phyloP scores from a whole-genome alignment of 2,797 vertebrate genomes.

The Sebastes minor region DNA sequence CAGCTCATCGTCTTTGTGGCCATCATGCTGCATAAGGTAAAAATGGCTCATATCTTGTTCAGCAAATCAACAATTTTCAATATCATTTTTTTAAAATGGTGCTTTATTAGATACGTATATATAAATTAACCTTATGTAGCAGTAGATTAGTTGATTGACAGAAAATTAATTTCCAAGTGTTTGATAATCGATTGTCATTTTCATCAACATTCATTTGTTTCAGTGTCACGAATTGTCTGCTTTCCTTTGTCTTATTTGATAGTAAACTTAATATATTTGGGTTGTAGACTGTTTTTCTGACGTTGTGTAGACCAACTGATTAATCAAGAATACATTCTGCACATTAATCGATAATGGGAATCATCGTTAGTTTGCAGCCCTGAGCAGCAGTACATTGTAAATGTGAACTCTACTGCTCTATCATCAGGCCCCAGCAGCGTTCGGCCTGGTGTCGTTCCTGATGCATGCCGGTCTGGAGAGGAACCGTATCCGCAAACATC shows the following conservation, averaged over 20 bases:
- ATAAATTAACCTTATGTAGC: neutral
- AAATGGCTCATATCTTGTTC: rapidly evolving
- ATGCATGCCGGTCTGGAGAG: conserved; percentile 98
- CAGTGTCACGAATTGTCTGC: neutral
- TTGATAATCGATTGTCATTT: neutral
- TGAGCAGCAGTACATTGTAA: neutral
- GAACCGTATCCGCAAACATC: conserved; percentile 97
- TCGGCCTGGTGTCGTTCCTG: conserved; percentile 96
- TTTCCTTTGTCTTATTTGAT: neutral
- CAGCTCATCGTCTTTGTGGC: conserved; percentile 99
- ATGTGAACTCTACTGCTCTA: neutral
- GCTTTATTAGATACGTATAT: neutral
- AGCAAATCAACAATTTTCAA: neutral
- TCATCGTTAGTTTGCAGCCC: neutral
- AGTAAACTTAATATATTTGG: neutral
- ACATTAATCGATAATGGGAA: neutral
- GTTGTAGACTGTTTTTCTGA: neutral
- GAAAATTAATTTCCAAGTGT: neutral
- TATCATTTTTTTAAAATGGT: neutral
- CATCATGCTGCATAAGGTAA: conserved; percentile 99
- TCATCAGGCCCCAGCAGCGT: conserved; percentile 94
- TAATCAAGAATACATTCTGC: neutral
- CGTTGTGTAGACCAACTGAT: neutral
- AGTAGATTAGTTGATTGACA: neutral
- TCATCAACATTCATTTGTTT: neutral